Percentiles rank a stretch among this genome's conserved stretches.
Conservation (phyloP, 1,140 invertebrate genomes). For the Polypedilum vanderplanki region DNA sequence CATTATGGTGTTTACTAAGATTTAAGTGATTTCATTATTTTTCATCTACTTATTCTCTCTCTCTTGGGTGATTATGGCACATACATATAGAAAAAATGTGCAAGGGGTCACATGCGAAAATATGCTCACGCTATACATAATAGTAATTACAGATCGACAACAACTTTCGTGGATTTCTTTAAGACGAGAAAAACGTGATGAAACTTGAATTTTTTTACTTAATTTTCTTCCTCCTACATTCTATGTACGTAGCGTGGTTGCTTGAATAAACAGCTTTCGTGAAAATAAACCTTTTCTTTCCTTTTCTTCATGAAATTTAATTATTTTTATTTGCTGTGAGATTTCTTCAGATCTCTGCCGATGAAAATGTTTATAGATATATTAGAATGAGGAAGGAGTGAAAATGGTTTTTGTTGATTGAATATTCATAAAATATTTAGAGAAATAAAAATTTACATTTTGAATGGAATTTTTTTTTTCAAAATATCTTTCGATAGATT, state of each 20-base stretch:
- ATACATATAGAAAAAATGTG: neutral
- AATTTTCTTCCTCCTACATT: neutral
- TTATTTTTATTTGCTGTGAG: neutral
- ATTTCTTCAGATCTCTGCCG: neutral
- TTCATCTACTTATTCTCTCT: neutral
- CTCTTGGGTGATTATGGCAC: neutral
- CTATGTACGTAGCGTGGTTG: neutral
- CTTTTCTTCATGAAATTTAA: constrained; percentile 4
- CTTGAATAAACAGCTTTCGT: constrained; percentile 6
- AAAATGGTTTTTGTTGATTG: neutral
- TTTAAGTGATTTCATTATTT: constrained; percentile 27
- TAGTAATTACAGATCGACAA: too few species aligned
- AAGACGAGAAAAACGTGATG: neutral
- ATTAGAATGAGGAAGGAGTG: too few species aligned
- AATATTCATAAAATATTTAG: neutral
- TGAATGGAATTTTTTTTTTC: too few species aligned
- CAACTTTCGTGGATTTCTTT: too few species aligned
- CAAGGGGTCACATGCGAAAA: neutral
- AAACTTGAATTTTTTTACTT: constrained; percentile 20
- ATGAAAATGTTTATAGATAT: neutral
- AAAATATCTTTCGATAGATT: too few species aligned
- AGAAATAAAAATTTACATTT: neutral
- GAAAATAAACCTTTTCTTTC: constrained; percentile 10
- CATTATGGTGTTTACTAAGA: constrained; percentile 27
- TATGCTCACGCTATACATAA: too few species aligned